Conservation (phyloP, 2,888 invertebrate species). For the Agrilus mali region DNA sequence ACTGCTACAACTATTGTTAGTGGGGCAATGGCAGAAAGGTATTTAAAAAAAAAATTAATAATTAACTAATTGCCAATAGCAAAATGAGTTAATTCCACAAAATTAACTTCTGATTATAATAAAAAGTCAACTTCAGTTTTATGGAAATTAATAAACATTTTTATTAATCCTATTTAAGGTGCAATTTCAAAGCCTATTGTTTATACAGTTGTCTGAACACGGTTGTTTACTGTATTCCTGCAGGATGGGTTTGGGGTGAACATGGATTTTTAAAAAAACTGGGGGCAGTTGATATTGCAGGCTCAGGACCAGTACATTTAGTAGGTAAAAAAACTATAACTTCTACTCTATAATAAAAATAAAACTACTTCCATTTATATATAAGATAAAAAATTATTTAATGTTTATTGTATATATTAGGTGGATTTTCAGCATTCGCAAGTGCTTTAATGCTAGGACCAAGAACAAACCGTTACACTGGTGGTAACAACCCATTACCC, state of each 20-base stretch:
- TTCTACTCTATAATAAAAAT: neutral
- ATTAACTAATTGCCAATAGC: too few species aligned
- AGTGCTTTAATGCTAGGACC: slow-evolving; percentile 86
- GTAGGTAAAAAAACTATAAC: slow-evolving; percentile 42
- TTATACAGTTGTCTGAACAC: slow-evolving; percentile 82
- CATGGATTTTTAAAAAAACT: slow-evolving; percentile 74
- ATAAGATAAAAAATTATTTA: too few species aligned
- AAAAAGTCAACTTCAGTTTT: too few species aligned
- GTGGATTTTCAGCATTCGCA: slow-evolving; percentile 66
- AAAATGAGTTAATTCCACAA: too few species aligned
- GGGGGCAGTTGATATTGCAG: slow-evolving; percentile 87
- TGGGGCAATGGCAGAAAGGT: slow-evolving; percentile 92
- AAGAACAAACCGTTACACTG: slow-evolving; percentile 70
- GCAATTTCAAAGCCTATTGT: slow-evolving; percentile 85
- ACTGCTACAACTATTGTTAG: slow-evolving; percentile 86
- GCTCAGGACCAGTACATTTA: slow-evolving; percentile 82
- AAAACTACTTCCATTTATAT: too few species aligned
- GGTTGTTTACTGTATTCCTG: slow-evolving; percentile 81
- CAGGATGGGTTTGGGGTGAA: slow-evolving; percentile 87
- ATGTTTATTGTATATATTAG: slow-evolving; percentile 25
- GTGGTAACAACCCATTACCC: slow-evolving; percentile 61
- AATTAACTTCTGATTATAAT: too few species aligned
- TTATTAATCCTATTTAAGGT: slow-evolving; percentile 39
- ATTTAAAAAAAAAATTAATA: too few species aligned
- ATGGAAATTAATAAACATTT: too few species aligned